Evolutionary conservation across 2,113 vertebrate species (phyloP), one percentile per base, ranked within the genome.

Genomic region (Cryptomyrus ogoouensis): DNA sequence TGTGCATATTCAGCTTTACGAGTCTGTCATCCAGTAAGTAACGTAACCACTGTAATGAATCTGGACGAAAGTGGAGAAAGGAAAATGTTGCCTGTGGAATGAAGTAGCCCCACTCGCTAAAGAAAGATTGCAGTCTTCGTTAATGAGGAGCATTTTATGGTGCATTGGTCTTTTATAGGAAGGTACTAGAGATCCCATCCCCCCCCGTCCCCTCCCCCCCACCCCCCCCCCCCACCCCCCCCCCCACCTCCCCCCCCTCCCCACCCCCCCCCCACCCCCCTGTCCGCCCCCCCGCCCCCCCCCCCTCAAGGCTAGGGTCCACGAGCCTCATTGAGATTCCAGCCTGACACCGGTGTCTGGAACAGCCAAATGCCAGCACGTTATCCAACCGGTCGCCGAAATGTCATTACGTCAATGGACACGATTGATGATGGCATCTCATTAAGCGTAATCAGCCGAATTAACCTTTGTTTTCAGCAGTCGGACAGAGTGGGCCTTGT

Each of bases 321-420:
- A 31, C 17, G 46, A 44, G 84, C 44, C 84, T 90, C 84, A 90
- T 90, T 87, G 35, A 46, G 19, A 90, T 90, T 90, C 89, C 35
- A 42, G 15, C 31, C 62, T 27, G 46, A 58, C 49, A 24, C 58
- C 10, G 0, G 19, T 17, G 89, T 90, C 66, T 90, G 89, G 85
- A 46, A 49, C 47, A 49, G 85, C 47, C 84, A 90, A 90, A 90
- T 87, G 84, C 62, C 89, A 87, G 27, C 62, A 52, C 5, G 85
- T 80, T 90, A 77, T 80, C 85, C 87, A 88, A 50, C 39, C 85
- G 66, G 46, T 88, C 19, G 13, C 58, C 7, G 62, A 90, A 88
- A 90, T 90, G 89, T 88, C 89, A 90, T 88, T 90, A 80, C 66
- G 89, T 90, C 85, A 90, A 53, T 88, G 39, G 62, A n/a, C 85